Evolutionary conservation across 1,140 invertebrate genomes (phyloP).

Genomic region (Drosophila serrata): DNA sequence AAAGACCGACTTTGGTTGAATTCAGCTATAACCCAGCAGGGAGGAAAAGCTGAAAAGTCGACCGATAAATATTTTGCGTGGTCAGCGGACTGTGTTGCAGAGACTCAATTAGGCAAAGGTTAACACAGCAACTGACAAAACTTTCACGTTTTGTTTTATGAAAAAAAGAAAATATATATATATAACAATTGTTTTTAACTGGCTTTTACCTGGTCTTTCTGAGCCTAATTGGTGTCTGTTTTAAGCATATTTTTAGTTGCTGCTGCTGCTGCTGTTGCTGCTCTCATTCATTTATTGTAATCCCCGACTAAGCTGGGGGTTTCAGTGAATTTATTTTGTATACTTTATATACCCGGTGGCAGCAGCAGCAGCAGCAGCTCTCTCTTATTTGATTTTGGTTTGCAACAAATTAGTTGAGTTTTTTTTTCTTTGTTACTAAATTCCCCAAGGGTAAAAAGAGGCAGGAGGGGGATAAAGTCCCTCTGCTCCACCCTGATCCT

Average conservation of each 20-base stretch:
- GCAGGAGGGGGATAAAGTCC: not conserved
- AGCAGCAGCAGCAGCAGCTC: not conserved
- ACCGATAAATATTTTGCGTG: conserved; percentile 6
- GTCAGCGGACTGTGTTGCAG: not conserved
- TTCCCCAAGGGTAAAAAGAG: conserved; percentile 25
- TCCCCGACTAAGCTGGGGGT: conserved; percentile 21
- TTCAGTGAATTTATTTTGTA: conserved; percentile 55
- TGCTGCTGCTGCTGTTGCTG: not conserved
- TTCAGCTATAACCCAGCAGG: conserved; percentile 23
- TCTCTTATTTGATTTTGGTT: conserved; percentile 68
- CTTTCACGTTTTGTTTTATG: not conserved
- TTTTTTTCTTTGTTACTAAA: conserved; percentile 40
- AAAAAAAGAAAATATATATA: no score
- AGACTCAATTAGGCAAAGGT: conserved; percentile 2
- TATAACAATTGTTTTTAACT: not conserved
- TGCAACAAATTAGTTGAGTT: conserved; percentile 71
- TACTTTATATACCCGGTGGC: conserved; percentile 13
- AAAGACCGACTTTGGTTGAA: conserved; percentile 26
- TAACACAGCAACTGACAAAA: not conserved
- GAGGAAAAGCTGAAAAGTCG: conserved; percentile 34
- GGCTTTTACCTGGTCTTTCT: not conserved
- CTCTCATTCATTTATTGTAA: conserved; percentile 22
- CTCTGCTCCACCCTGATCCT: conserved; percentile 6
- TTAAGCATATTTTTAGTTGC: not conserved
- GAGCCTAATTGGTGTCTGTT: not conserved